Evolutionary conservation across 2,888 invertebrate species (phyloP), one percentile per base, ranked within the genome.

Genomic region (Polydrusus cervinus): DNA sequence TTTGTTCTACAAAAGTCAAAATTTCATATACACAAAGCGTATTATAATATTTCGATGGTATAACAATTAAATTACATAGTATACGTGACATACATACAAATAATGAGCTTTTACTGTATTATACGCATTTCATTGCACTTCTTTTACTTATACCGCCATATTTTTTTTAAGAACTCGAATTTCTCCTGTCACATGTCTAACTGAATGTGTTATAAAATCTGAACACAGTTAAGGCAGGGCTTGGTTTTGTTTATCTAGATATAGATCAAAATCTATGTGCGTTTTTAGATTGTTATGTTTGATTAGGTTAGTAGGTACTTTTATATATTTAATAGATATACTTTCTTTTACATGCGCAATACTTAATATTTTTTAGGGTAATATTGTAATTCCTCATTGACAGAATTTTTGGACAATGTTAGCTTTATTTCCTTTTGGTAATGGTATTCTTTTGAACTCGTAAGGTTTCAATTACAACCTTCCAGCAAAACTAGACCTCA

Each of bases 211-310:
- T 53, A 53, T 30, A 53, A 53, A 53, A 53, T 20, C 34, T 55
- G 0, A n/a, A 13, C 20, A 34, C 34, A 55, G 55, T 55, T 55
- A 34, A 55, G 6, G n/a, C 14, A 34, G 34, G 55, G 55, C 55
- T 55, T 55, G 55, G 55, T 55, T 55, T n/a, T 34, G 55, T 55
- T 55, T 34, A 55, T 55, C 55, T n/a, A 55, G 55, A 55, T 55
- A 14, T 55, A 55, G 55, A 55, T 55, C 55, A 55, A 14, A n/a
- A 55, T 55, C 51, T 55, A 14, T 55, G 55, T 34, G 30, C n/a
- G n/a, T 55, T 55, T 55, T 55, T 34, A 55, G 55, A 55, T 55
- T 34, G 55, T 14, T 55, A 14, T 14, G 30, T 55, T 55, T 55
- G 55, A 34, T 55, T 14, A 55, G 34, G 55, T 55, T 16, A n/a